Evolutionary conservation across 1,140 invertebrate genomes (phyloP).

Genomic region (Papilio helenus): DNA sequence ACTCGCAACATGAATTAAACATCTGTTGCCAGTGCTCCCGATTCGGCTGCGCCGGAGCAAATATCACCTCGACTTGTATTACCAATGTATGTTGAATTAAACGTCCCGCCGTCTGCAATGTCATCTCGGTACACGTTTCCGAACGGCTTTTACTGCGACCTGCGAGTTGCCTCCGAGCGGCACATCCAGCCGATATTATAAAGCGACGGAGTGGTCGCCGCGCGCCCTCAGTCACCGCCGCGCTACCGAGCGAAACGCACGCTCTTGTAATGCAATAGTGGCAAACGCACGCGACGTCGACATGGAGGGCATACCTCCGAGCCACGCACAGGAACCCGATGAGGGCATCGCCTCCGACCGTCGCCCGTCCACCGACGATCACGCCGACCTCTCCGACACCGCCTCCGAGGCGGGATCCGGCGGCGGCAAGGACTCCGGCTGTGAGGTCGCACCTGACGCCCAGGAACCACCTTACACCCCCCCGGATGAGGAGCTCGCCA

Average conservation of each 20-base stretch:
- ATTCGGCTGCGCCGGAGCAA: neutral
- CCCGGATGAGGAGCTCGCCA: conserved; percentile 89
- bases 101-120: conserved; percentile 70
- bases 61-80: neutral
- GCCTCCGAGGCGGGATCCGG: conserved; percentile 84
- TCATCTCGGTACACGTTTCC: conserved; percentile 67
- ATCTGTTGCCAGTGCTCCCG: conserved; percentile 19
- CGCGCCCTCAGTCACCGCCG: conserved; percentile 72
- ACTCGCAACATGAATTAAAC: conserved; percentile 8
- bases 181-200: conserved; percentile 78
- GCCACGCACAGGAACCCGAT: conserved; percentile 65
- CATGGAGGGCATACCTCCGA: conserved; percentile 70
- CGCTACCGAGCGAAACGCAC: conserved; percentile 71
- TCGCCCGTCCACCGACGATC: conserved; percentile 75
- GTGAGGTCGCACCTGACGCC: conserved; percentile 84
- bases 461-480: conserved; percentile 83
- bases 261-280: conserved; percentile 71
- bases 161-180: neutral
- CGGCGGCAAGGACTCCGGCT: conserved; percentile 86
- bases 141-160: conserved; percentile 67
- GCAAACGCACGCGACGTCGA: conserved; percentile 58
- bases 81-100: conserved; percentile 36
- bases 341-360: conserved; percentile 76
- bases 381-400: conserved; percentile 86
- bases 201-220: conserved; percentile 62